phyloP scores from a whole-genome alignment of 2,797 vertebrate genomes.

The Alfaro cultratus region DNA sequence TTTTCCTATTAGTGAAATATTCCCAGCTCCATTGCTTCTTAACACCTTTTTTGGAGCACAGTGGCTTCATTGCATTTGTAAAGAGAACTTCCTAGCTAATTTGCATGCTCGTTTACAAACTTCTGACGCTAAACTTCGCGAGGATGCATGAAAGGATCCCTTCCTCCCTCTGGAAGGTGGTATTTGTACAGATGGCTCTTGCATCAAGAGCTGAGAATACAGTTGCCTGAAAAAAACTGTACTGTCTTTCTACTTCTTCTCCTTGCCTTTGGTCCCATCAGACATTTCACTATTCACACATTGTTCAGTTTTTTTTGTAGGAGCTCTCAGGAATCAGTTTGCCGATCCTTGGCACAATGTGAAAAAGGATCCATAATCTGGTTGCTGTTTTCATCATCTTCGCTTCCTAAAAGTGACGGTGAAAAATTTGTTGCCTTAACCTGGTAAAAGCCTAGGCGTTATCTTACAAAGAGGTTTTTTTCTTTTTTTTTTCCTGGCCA shows the following conservation, averaged over 20 bases:
- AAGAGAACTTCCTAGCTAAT: background rate
- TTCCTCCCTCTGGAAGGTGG: constrained; percentile 4
- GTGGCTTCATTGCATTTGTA: background rate
- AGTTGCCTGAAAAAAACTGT: constrained; percentile 7
- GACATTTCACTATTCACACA: background rate
- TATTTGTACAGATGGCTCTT: constrained; percentile 8
- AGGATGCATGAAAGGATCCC: constrained; percentile 3
- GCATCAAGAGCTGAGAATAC: constrained; percentile 3
- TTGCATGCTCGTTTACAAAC: background rate
- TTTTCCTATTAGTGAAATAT: background rate
- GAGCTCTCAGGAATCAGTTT: background rate
- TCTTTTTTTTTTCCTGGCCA: background rate
- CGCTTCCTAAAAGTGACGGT: background rate
- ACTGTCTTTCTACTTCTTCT: constrained; percentile 1
- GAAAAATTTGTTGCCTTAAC: background rate
- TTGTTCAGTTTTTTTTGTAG: background rate
- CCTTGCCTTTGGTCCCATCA: background rate
- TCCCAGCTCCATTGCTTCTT: background rate
- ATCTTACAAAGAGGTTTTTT: background rate
- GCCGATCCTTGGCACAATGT: background rate
- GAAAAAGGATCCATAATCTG: background rate
- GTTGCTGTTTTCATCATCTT: background rate
- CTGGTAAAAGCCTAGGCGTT: background rate
- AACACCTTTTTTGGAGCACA: background rate
- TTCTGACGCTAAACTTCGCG: background rate